Base-by-base conservation (phyloP, 2,888 invertebrate species). In the Parnassius orleans region DNA sequence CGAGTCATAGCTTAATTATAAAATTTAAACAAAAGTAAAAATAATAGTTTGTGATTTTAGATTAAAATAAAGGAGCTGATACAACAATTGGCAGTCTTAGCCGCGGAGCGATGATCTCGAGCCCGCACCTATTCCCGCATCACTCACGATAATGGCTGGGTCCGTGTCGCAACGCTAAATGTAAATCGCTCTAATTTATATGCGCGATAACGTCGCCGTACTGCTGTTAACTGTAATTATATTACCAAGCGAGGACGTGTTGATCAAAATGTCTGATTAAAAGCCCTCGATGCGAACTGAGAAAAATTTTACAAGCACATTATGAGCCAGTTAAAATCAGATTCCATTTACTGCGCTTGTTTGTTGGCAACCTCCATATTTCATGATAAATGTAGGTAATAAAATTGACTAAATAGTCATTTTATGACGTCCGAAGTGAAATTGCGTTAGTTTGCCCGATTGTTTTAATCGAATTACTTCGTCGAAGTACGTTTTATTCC, bases 131-230 rank as follows among this genome's bases (percentile, higher is more conserved):
- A 82, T 78, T 85, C 88, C 83, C 84, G 86, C 86, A 88, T 89
- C 90, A 84, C 81, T 88, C 87, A 84, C 87, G 80, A 82, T 87
- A 89, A 89, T 87, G 82, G 86, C 81, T 76, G 80, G 77, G 80
- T 85, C 84, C 82, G 79, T 85, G 89, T 87, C 87, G 84, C 89
- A 84, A 76, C 85, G 85, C 83, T 85, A 85, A 90, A 90, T 90
- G 90, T 89, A 90, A 90, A 91, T 90, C 89, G 87, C 78, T 84
- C 87, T 90, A 91, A 90, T 91, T 90, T 91, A 91, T 90, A 89
- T 87, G 84, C 80, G 82, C 86, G 90, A 91, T 91, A 91, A 90
- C 90, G 90, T 90, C 90, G 83, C 84, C 86, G 86, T 85, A 83
- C 85, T 85, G 90, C 90, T 90, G 90, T 90, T 90, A 89, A 87